phyloP scores from a whole-genome alignment of 2,113 vertebrate genomes.

The Campylomormyrus tamandua region DNA sequence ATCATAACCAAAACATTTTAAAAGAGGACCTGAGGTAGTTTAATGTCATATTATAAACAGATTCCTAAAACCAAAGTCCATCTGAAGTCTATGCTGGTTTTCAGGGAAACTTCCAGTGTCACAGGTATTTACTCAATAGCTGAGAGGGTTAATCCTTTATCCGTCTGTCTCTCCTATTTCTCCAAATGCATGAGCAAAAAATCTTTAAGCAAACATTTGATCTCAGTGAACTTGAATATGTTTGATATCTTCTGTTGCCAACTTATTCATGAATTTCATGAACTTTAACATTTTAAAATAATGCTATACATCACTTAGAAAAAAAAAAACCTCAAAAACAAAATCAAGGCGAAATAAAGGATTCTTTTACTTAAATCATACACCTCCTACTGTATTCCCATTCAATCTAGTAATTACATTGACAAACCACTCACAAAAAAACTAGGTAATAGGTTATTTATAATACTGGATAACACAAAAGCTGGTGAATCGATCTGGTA shows the following conservation, averaged over 20 bases:
- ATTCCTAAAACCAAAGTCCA: not conserved
- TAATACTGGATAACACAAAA: not conserved
- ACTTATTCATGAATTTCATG: not conserved
- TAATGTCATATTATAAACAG: not conserved
- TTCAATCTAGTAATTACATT: not conserved
- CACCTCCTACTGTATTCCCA: not conserved
- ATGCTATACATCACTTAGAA: not conserved
- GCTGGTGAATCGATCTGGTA: not conserved
- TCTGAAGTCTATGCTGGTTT: not conserved
- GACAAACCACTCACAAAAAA: not conserved
- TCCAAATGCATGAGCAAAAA: not conserved
- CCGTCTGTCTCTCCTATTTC: not conserved
- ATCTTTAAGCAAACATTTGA: not conserved
- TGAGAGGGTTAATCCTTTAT: not conserved
- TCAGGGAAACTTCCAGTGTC: not conserved
- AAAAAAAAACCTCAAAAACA: not conserved
- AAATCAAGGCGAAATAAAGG: not conserved
- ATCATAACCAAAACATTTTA: not conserved
- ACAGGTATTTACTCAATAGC: not conserved
- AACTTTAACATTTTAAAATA: not conserved
- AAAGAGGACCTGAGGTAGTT: not conserved
- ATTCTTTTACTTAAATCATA: not conserved
- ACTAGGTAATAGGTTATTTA: constrained; percentile 2
- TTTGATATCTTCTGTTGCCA: not conserved
- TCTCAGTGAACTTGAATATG: not conserved